These are phyloP conservation scores for Ferrisia virgata DNA, from an alignment of 2,888 invertebrate genomes.

Conservation along the genomic window DNA sequence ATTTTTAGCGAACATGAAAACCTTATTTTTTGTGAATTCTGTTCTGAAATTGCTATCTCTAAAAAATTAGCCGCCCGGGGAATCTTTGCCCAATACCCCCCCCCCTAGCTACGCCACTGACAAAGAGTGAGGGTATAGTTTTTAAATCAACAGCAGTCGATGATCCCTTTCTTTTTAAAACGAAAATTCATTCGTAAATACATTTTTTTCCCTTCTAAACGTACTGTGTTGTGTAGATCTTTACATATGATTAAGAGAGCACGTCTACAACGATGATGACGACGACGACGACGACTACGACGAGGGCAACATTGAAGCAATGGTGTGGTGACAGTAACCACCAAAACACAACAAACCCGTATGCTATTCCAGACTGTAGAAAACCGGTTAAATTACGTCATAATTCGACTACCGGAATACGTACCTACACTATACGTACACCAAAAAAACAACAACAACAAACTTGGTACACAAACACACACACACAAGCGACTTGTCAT, in stretches of 20 bases:
- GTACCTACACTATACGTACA: neutral
- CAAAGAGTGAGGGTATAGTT: no score
- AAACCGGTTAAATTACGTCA: neutral
- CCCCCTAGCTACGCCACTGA: no score
- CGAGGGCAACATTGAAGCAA: neutral
- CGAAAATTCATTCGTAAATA: no score
- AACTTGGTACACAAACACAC: neutral
- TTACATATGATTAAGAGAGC: neutral
- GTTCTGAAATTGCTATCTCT: no score
- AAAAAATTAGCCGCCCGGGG: no score
- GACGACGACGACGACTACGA: neutral
- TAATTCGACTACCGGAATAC: conserved; percentile 7
- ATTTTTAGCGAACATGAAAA: no score
- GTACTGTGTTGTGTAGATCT: neutral
- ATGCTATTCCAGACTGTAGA: neutral
- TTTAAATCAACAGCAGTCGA: no score
- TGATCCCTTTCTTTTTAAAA: no score
- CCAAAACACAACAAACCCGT: neutral
- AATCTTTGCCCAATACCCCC: no score
- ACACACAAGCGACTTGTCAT: neutral
- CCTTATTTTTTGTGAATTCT: no score
- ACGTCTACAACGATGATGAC: neutral
- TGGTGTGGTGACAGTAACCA: neutral
- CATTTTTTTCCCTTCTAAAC: no score
- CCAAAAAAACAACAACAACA: neutral